Conservation (phyloP, 2,797 vertebrate genomes). For the Aphelocoma californica region DNA sequence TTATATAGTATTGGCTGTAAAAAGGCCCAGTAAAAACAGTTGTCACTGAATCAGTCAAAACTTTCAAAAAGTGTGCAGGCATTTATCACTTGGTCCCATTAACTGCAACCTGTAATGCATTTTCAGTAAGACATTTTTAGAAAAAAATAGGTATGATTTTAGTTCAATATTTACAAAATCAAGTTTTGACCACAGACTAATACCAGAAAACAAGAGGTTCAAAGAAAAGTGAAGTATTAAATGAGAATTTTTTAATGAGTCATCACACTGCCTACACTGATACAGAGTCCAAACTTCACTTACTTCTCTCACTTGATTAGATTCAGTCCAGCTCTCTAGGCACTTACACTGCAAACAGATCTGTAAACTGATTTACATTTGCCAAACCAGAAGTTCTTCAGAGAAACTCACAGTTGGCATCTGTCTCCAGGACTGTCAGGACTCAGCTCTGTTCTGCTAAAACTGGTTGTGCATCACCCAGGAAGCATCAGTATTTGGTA, state of each 20-base stretch:
- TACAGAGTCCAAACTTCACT: background rate
- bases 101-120: background rate
- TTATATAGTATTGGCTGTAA: background rate
- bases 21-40: background rate
- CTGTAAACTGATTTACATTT: background rate
- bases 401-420: background rate
- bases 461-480: background rate
- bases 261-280: background rate
- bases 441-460: background rate
- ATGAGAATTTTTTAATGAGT: background rate
- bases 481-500: background rate
- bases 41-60: background rate
- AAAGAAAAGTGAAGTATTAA: background rate
- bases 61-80: background rate
- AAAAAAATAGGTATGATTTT: background rate
- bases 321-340: background rate
- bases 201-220: background rate
- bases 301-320: background rate
- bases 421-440: background rate
- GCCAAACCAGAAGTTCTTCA: background rate
- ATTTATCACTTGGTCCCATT: background rate
- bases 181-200: background rate
- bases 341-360: background rate
- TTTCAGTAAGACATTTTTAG: background rate
- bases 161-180: background rate